phyloP scores from a whole-genome alignment of 2,113 vertebrate genomes.

The Halichoerus grypus region DNA sequence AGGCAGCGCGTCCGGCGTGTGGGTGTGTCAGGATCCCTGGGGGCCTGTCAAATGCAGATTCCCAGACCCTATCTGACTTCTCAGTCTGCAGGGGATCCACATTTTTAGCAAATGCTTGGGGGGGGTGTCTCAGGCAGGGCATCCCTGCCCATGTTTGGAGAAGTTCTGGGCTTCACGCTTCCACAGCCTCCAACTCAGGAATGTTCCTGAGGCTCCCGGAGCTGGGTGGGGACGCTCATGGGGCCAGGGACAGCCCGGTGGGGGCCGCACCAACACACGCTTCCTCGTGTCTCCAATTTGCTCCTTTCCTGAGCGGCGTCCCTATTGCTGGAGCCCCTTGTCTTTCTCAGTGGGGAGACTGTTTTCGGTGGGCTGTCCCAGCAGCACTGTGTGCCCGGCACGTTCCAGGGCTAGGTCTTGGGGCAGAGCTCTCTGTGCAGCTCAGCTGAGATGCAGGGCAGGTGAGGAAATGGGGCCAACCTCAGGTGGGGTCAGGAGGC shows the following conservation, averaged over 20 bases:
- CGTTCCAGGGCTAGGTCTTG: neutral
- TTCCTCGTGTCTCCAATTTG: accelerated
- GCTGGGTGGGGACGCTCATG: accelerated
- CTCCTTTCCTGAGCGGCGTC: too few relatives aligned
- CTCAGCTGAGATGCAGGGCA: neutral
- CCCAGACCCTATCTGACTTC: accelerated
- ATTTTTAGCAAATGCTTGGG: accelerated
- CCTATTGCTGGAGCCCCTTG: accelerated
- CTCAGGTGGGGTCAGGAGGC: neutral
- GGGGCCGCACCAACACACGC: accelerated
- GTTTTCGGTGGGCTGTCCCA: accelerated
- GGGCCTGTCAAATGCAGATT: neutral
- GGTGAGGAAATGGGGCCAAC: neutral
- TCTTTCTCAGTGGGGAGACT: too few relatives aligned
- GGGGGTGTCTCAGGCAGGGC: neutral
- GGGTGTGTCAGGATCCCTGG: accelerated
- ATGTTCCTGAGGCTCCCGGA: neutral
- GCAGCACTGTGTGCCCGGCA: neutral
- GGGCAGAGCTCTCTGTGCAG: neutral
- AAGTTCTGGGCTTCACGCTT: neutral
- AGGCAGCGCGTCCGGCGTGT: accelerated
- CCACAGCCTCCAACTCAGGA: neutral
- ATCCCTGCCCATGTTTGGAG: neutral
- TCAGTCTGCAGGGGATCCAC: accelerated
- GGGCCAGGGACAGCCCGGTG: neutral